phyloP scores from a whole-genome alignment of 2,113 vertebrate genomes.

The Zapornia atra region DNA sequence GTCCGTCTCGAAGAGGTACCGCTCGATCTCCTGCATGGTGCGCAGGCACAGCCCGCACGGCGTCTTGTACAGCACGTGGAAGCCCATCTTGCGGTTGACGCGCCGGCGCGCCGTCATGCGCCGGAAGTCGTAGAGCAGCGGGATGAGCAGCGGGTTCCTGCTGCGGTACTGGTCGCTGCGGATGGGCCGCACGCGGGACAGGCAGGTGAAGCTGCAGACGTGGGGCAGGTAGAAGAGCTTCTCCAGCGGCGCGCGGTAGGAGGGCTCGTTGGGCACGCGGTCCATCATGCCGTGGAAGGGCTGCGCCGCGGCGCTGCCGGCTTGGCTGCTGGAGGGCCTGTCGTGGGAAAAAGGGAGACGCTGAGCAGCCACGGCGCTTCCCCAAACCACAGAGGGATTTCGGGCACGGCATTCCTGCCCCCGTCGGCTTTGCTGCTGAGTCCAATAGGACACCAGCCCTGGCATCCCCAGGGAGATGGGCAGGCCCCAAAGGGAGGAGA shows the following conservation, averaged over 20 bases:
- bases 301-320: rapidly evolving
- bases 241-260: conserved; percentile 91
- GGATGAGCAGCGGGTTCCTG: conserved; percentile 91
- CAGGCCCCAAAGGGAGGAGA: background rate
- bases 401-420: background rate
- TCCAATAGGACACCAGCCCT: background rate
- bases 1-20: conserved; percentile 90
- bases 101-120: conserved; percentile 92
- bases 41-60: conserved; percentile 93
- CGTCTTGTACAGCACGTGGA: conserved; percentile 96
- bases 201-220: conserved; percentile 84
- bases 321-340: background rate
- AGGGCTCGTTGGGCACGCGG: conserved; percentile 83
- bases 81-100: conserved; percentile 96
- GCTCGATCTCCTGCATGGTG: conserved; percentile 94
- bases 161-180: conserved; percentile 81
- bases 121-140: conserved; percentile 92
- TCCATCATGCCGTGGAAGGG: conserved; percentile 74
- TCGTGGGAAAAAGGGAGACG: rapidly evolving
- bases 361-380: rapidly evolving
- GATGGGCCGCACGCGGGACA: conserved; percentile 83
- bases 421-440: background rate
- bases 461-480: too few relatives aligned
- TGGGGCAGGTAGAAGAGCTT: conserved; percentile 93
- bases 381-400: background rate